Percentiles rank a stretch among this genome's conserved stretches.
Evolutionary conservation across 2,797 vertebrate species (phyloP).

Genomic region (Anabas testudineus): DNA sequence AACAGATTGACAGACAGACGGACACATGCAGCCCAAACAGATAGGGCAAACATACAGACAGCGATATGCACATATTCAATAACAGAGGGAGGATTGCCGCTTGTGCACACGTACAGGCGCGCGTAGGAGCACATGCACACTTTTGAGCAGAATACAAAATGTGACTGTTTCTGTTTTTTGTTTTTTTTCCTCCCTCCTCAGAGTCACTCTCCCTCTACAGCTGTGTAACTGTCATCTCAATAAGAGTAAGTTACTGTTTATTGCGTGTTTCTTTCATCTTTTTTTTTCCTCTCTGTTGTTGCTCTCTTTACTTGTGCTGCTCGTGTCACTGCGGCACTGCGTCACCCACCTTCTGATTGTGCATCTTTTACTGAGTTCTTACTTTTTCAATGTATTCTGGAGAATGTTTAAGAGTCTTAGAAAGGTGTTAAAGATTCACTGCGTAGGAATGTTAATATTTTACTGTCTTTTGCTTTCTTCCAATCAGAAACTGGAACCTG

Average conservation of each 20-base stretch:
- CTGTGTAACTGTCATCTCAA: conserved; percentile 76
- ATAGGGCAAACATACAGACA: conserved; percentile 74
- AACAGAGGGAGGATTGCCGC: conserved; percentile 65
- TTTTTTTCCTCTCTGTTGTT: not conserved
- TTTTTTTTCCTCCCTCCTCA: conserved; percentile 48
- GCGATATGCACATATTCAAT: conserved; percentile 61
- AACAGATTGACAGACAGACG: conserved; percentile 80
- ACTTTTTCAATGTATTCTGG: not conserved
- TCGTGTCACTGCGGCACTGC: not conserved
- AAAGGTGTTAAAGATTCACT: not conserved
- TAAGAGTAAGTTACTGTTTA: conserved; percentile 60
- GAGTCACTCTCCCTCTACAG: conserved; percentile 81
- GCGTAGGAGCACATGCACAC: conserved; percentile 18
- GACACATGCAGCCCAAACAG: conserved; percentile 68
- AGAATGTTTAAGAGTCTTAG: not conserved
- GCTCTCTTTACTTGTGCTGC: conserved; percentile 13
- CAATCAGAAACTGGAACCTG: conserved; percentile 61
- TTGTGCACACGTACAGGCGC: not conserved
- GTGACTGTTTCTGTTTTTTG: conserved; percentile 51
- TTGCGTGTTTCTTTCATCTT: not conserved
- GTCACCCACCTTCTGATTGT: conserved; percentile 3
- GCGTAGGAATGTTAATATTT: not conserved
- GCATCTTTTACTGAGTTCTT: not conserved
- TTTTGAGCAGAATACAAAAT: conserved; percentile 42
- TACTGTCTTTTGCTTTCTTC: not conserved